Conservation (phyloP, 1,140 invertebrate species). For the Bathynomus jamesi region DNA sequence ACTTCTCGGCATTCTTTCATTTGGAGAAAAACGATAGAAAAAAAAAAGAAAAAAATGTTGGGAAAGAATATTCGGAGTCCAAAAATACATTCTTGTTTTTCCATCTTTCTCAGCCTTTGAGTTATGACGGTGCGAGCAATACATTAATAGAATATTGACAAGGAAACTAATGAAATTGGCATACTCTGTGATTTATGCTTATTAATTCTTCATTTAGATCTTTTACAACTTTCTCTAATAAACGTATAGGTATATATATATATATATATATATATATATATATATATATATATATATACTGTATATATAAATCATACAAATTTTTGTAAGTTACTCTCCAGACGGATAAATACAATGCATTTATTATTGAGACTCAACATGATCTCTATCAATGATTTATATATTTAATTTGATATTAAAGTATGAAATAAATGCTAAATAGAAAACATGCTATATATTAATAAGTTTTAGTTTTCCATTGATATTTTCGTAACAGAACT, state of each 20-base stretch:
- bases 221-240: background rate
- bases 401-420: too few species aligned
- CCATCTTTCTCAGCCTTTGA: background rate
- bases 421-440: too few species aligned
- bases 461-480: too few species aligned
- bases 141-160: constrained; percentile 1
- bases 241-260: background rate
- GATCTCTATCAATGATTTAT: too few species aligned
- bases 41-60: too few species aligned
- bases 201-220: constrained; percentile 1
- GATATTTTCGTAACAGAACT: too few species aligned
- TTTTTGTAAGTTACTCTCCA: too few species aligned
- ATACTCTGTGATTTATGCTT: background rate
- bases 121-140: background rate
- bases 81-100: background rate
- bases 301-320: background rate
- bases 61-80: background rate
- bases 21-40: too few species aligned
- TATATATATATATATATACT: constrained; percentile 2
- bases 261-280: constrained; percentile 2
- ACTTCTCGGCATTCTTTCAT: too few species aligned
- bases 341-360: too few species aligned
- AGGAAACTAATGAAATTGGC: background rate
- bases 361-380: too few species aligned
- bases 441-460: too few species aligned